These are phyloP conservation scores for Chaetura pelagica DNA, from an alignment of 2,113 vertebrate genomes.

Conservation along the genomic window DNA sequence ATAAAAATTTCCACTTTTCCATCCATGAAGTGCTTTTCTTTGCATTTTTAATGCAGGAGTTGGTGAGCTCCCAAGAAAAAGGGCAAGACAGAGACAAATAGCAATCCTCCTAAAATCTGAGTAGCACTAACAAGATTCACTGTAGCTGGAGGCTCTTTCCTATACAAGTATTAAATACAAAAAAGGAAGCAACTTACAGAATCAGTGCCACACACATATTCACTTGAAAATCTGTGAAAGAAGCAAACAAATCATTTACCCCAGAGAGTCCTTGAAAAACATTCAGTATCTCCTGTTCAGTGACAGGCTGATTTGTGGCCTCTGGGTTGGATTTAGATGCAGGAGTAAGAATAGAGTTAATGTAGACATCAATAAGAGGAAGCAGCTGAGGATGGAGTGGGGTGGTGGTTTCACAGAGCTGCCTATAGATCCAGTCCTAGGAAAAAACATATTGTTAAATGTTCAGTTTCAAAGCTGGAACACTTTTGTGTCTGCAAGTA, in stretches of 20 bases:
- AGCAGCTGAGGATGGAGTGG: constrained; percentile 96
- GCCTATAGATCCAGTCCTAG: constrained; percentile 98
- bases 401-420: constrained; percentile 93
- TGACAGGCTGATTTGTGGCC: constrained; percentile 97
- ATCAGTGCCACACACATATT: neutral
- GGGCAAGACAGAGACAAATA: neutral
- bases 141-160: neutral
- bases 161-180: neutral
- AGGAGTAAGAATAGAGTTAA: constrained; percentile 97
- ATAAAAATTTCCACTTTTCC: neutral
- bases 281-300: constrained; percentile 94
- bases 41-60: neutral
- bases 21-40: neutral
- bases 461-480: neutral
- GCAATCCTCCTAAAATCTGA: neutral
- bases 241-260: constrained; percentile 69
- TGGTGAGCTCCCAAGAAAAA: neutral
- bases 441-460: neutral
- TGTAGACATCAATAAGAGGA: constrained; percentile 94
- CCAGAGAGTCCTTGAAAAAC: constrained; percentile 89
- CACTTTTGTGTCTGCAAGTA: neutral
- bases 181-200: neutral
- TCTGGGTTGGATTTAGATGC: constrained; percentile 97
- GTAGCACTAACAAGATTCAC: neutral
- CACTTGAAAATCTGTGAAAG: neutral